Percentiles rank a stretch among this genome's conserved stretches.
Evolutionary conservation across 2,888 invertebrate genomes (phyloP).

Genomic region (Plagiodera versicolora): DNA sequence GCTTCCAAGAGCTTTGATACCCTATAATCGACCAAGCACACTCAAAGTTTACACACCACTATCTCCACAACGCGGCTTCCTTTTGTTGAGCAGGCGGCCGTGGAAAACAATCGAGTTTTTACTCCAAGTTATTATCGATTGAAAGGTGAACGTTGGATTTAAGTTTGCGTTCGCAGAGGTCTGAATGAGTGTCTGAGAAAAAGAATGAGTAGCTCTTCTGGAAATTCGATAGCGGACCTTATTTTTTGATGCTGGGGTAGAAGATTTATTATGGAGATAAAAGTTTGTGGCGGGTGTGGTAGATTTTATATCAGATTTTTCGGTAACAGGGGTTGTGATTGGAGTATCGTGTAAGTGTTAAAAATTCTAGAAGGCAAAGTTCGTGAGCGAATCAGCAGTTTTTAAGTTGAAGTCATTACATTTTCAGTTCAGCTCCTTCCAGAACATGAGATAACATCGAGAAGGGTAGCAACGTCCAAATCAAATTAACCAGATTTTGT

Average conservation of each 20-base stretch:
- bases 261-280: background rate
- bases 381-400: too few relatives aligned
- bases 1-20: too few relatives aligned
- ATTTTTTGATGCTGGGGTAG: background rate
- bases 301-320: too few relatives aligned
- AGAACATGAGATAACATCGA: too few relatives aligned
- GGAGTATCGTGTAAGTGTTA: too few relatives aligned
- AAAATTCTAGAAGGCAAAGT: too few relatives aligned
- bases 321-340: too few relatives aligned
- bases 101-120: background rate
- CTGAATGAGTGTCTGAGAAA: background rate
- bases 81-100: background rate
- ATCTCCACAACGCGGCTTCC: background rate
- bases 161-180: background rate
- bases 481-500: too few relatives aligned
- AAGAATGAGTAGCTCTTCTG: background rate
- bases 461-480: too few relatives aligned
- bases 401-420: too few relatives aligned
- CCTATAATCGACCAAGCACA: background rate
- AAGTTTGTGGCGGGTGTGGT: background rate
- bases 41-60: background rate
- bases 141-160: background rate
- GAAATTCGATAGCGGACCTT: background rate
- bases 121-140: background rate
- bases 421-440: too few relatives aligned